phyloP scores from a whole-genome alignment of 2,113 vertebrate species.

The Phyllopteryx taeniolatus region DNA sequence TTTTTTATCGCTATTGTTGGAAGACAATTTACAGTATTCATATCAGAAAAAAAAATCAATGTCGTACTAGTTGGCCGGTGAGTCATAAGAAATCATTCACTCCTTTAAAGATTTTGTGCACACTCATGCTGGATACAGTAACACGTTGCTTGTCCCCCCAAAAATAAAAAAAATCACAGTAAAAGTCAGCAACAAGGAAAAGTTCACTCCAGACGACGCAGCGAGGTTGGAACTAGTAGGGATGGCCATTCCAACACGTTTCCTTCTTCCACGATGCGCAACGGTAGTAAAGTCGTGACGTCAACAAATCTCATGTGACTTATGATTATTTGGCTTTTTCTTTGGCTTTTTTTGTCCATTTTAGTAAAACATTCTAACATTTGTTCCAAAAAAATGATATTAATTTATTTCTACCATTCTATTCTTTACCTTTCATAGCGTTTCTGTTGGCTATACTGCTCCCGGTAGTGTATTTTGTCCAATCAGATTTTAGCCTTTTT shows the following conservation, averaged over 20 bases:
- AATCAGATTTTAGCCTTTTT: background rate
- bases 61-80: background rate
- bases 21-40: conserved; percentile 79
- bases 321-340: background rate
- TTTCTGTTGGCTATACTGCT: background rate
- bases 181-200: conserved; percentile 54
- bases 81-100: conserved; percentile 46
- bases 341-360: background rate
- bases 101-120: conserved; percentile 53
- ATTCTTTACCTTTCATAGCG: background rate
- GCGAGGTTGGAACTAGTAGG: background rate
- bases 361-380: background rate
- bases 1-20: conserved; percentile 58
- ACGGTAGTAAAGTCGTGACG: background rate
- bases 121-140: conserved; percentile 70
- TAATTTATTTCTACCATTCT: background rate
- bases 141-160: conserved; percentile 42
- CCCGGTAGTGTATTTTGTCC: background rate
- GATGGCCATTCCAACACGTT: background rate
- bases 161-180: conserved; percentile 67
- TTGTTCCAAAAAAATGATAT: background rate
- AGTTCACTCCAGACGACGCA: background rate
- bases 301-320: background rate
- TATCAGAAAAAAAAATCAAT: conserved; percentile 48
- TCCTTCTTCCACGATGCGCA: background rate